A percentile compares a stretch with the other conserved stretches of the same genome.
phyloP scores from a whole-genome alignment of 2,797 vertebrate genomes.

The Loriculus beryllinus region DNA sequence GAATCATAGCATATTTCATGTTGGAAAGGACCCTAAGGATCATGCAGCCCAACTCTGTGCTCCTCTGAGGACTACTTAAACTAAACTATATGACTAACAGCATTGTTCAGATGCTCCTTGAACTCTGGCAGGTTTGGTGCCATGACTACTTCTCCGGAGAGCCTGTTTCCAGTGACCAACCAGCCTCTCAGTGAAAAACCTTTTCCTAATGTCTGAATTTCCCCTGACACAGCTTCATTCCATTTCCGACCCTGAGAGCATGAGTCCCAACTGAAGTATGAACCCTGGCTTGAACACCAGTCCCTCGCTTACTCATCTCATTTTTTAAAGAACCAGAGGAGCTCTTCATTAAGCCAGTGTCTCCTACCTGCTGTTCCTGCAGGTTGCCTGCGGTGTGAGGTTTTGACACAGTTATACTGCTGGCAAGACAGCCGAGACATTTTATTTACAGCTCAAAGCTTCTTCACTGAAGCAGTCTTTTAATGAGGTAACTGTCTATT shows the following conservation, averaged over 20 bases:
- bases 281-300: not conserved
- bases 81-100: not conserved
- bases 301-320: not conserved
- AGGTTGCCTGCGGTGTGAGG: not conserved
- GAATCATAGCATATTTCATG: not conserved
- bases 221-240: too few relatives aligned
- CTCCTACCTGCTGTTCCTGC: not conserved
- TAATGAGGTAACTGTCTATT: accelerated
- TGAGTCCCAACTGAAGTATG: not conserved
- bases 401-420: not conserved
- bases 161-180: not conserved
- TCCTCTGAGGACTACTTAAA: not conserved
- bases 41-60: not conserved
- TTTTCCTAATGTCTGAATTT: not conserved
- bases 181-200: not conserved
- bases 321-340: not conserved
- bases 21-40: not conserved
- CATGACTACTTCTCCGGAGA: not conserved
- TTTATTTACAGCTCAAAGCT: not conserved
- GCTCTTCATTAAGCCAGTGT: not conserved
- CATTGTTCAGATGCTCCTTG: not conserved
- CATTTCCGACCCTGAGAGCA: not conserved
- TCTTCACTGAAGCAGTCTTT: not conserved
- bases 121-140: not conserved
- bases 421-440: not conserved